phyloP scores from a whole-genome alignment of 1,140 invertebrate genomes.

The Pseudachorutes palmiensis region DNA sequence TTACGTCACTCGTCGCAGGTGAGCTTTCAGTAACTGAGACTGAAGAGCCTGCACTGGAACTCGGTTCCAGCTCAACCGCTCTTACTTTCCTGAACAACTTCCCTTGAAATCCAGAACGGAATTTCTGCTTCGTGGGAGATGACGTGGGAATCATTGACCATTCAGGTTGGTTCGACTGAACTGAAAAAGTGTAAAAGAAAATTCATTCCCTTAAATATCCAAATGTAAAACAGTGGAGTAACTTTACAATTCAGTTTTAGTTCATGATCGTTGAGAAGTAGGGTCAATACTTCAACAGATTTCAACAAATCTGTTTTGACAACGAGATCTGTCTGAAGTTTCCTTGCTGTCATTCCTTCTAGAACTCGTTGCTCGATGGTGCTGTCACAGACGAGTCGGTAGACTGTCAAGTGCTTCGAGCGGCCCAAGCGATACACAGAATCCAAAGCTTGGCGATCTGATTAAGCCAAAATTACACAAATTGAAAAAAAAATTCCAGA shows the following conservation, averaged over 20 bases:
- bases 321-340: neutral
- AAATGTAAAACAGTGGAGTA: neutral
- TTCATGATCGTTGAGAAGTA: neutral
- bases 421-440: constrained; percentile 71
- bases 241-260: neutral
- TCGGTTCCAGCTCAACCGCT: neutral
- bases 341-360: neutral
- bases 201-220: too few relatives aligned
- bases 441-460: constrained; percentile 87
- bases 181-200: too few relatives aligned
- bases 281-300: neutral
- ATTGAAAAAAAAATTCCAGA: neutral
- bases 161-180: too few relatives aligned
- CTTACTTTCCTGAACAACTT: neutral
- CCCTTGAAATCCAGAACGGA: neutral
- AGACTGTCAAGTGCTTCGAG: neutral
- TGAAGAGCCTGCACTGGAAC: neutral
- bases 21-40: neutral
- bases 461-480: neutral
- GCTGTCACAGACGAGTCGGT: neutral
- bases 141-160: too few relatives aligned
- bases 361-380: neutral
- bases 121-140: neutral
- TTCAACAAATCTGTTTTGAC: too few relatives aligned
- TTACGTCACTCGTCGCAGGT: neutral